A percentile compares a stretch with the other conserved stretches of the same genome.
These are phyloP conservation scores for Catocala fraxini DNA, from an alignment of 2,888 invertebrate species.

Conservation along the genomic window DNA sequence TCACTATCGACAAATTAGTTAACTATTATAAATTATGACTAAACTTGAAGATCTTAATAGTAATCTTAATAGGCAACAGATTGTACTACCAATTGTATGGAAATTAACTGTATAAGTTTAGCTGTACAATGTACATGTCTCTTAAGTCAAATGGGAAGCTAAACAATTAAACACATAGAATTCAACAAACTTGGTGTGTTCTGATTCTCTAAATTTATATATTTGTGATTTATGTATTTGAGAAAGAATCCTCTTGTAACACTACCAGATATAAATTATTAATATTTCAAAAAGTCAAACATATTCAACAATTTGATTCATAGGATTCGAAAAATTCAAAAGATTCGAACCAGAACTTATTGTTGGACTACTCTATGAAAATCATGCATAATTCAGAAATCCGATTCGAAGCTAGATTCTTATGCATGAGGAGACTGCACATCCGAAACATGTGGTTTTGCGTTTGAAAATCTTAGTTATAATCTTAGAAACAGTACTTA, in stretches of 20 bases:
- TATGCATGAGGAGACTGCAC: slow-evolving; percentile 60
- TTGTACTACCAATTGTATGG: not conserved
- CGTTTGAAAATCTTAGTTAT: slow-evolving; percentile 29
- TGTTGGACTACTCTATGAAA: slow-evolving; percentile 33
- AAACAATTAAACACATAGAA: not conserved
- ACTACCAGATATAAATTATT: no score
- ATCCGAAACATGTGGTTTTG: slow-evolving; percentile 46
- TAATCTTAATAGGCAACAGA: not conserved
- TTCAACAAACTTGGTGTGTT: no score
- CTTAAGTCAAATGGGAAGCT: not conserved
- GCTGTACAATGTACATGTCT: not conserved
- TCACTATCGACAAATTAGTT: slow-evolving; percentile 13
- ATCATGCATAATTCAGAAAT: slow-evolving; percentile 63
- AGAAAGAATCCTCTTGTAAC: no score
- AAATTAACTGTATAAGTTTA: not conserved
- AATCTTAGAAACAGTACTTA: slow-evolving; percentile 10
- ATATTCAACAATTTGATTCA: slow-evolving; percentile 16
- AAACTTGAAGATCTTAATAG: not conserved
- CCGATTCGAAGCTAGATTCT: slow-evolving; percentile 45
- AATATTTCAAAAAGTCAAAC: slow-evolving; percentile 6
- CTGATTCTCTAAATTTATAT: no score
- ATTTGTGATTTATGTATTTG: no score
- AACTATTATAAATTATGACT: slow-evolving; percentile 1
- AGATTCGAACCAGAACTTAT: slow-evolving; percentile 26
- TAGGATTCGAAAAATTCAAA: slow-evolving; percentile 15